phyloP scores from a whole-genome alignment of 2,797 vertebrate species.

The Urophycis tenuis region DNA sequence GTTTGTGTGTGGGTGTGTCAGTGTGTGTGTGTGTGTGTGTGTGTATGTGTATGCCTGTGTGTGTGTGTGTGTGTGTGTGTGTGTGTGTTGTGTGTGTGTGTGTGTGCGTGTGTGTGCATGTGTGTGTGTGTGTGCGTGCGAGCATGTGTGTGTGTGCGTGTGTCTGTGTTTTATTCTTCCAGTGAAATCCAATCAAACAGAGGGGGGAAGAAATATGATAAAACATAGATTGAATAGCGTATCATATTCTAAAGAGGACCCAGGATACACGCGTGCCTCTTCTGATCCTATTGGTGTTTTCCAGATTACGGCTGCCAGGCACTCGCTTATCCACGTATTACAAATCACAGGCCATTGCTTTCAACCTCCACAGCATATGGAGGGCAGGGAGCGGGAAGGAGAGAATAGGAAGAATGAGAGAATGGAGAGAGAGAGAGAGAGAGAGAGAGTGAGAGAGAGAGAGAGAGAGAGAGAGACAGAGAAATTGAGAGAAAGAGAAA shows the following conservation, averaged over 20 bases:
- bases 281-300: conserved; percentile 23
- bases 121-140: not conserved
- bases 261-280: not conserved
- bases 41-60: not conserved
- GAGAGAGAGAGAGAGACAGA: conserved; percentile 43
- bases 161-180: not conserved
- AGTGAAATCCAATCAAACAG: not conserved
- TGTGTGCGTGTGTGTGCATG: not conserved
- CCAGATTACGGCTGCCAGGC: conserved; percentile 32
- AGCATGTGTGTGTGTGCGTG: not conserved
- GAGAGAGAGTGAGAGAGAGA: conserved; percentile 35
- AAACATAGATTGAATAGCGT: conserved; percentile 15
- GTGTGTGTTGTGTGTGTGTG: conserved; percentile 6
- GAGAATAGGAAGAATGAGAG: conserved; percentile 36
- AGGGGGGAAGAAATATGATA: not conserved
- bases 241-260: conserved; percentile 9
- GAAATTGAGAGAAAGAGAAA: too few relatives aligned
- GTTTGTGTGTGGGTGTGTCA: not conserved
- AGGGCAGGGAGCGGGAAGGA: conserved; percentile 15
- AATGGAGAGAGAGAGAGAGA: conserved; percentile 14
- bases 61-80: not conserved
- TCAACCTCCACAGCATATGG: conserved; percentile 31
- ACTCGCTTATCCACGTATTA: conserved; percentile 25
- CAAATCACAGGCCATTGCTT: conserved; percentile 28
- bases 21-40: not conserved